Conservation (phyloP, 2,113 vertebrate genomes). For the Varanus salvator region DNA sequence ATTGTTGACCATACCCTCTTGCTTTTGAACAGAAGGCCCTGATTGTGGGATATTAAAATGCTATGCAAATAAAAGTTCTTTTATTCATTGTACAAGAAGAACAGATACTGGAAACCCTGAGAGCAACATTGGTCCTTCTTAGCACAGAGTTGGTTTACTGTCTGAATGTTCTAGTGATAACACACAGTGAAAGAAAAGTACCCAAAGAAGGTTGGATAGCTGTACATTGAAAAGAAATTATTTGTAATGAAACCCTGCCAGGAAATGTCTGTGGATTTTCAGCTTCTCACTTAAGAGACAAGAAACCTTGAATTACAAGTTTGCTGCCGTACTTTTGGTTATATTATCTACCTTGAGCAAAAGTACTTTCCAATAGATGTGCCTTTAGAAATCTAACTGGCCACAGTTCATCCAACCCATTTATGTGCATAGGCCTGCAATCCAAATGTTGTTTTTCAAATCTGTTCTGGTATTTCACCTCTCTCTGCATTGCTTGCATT, state of each 20-base stretch:
- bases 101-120: conserved; percentile 4
- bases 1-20: background rate
- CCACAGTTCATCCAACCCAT: background rate
- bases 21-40: background rate
- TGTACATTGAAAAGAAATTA: conserved; percentile 14
- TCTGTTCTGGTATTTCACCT: background rate
- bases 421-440: background rate
- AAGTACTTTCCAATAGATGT: background rate
- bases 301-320: background rate
- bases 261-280: background rate
- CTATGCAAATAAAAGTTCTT: conserved; percentile 12
- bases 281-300: background rate
- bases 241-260: background rate
- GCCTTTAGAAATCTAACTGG: background rate
- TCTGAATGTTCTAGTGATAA: background rate
- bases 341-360: background rate
- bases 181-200: conserved; percentile 21
- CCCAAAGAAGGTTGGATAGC: background rate
- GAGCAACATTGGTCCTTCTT: background rate
- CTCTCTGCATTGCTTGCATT: background rate
- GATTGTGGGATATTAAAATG: conserved; percentile 23
- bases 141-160: conserved; percentile 1
- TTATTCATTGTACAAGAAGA: conserved; percentile 10
- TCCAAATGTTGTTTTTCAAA: background rate
- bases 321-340: background rate